Evolutionary conservation across 2,797 vertebrate species (phyloP), one percentile per base, ranked within the genome.

Genomic region (Alcedo atthis): DNA sequence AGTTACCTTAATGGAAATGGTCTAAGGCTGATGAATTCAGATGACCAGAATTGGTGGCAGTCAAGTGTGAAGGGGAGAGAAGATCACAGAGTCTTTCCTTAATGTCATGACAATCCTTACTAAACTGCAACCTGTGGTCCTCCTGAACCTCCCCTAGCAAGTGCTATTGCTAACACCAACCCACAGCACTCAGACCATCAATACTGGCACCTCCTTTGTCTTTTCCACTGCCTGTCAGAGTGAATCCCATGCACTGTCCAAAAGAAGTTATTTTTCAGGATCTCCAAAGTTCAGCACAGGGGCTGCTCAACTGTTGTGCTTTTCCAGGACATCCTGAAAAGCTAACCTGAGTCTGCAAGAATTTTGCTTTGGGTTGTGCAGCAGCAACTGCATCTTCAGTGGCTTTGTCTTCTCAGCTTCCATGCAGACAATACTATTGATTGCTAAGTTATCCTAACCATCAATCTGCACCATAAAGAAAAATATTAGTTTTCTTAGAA

Each of bases 401-500:
- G 35, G 4, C 22, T 33, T 85, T 85, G 20, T 4, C 7, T 8
- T 43, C 8, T 42, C 54, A 35, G 35, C 35, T 35, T 68, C 46
- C 7, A 6, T 61, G 33, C 25, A 35, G 32, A 57, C 57, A 19
- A 3, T 22, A 48, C 42, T 6, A 3, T 19, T 54, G 25, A 46
- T 26, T 51, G 21, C 8, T 3, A 28, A n/a, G 4, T 54, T 51
- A 48, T 42, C 24, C 2, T 30, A 40, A 42, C 12, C 1, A 0
- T 24, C 32, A 54, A 46, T 40, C 43, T 71, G 7, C 5, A 40
- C 0, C 0, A 30, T 30, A 40, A 0, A 35, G 8, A 22, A 63
- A 80, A 16, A 22, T 22, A 1, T 16, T 81, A 61, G 8, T 13
- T 66, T 61, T 15, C 3, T 80, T 80, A 32, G 28, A 53, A 81